Evolutionary conservation across 2,113 vertebrate species (phyloP).

Genomic region (Phrynocephalus versicolor): DNA sequence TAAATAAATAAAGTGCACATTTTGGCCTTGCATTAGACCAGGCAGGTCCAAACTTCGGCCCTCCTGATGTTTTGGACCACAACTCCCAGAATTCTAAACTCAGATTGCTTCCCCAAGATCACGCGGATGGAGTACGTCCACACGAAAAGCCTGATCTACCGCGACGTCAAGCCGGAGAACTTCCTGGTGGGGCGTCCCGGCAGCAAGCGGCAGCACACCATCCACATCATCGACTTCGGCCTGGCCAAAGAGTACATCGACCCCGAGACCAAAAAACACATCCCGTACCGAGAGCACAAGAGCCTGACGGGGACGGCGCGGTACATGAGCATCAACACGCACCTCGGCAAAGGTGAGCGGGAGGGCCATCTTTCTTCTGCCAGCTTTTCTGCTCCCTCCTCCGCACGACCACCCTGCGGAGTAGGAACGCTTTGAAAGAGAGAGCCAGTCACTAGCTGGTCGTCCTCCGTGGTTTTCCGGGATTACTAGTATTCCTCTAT

Average conservation of each 20-base stretch:
- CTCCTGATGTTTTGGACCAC: no score
- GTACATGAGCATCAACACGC: conserved; percentile 99
- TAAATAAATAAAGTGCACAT: no score
- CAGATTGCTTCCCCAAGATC: conserved; percentile 86
- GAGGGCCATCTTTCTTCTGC: no score
- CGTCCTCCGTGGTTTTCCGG: no score
- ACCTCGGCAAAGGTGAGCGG: conserved; percentile 89
- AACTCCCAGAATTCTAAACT: no score
- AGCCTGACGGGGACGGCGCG: conserved; percentile 96
- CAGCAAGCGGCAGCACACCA: conserved; percentile 93
- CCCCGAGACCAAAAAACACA: conserved; percentile 99
- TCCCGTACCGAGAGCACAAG: conserved; percentile 99
- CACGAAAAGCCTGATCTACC: conserved; percentile 96
- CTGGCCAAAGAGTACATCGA: conserved; percentile 99
- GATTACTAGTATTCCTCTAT: no score
- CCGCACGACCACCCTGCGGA: no score
- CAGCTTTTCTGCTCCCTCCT: no score
- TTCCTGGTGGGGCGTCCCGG: conserved; percentile 96
- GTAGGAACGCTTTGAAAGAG: no score
- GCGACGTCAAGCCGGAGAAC: conserved; percentile 97
- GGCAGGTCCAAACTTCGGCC: no score
- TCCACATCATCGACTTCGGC: conserved; percentile 99
- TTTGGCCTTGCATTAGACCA: no score
- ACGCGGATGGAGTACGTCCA: conserved; percentile 97
- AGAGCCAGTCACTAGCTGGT: no score